Evolutionary conservation across 2,888 invertebrate genomes (phyloP), one percentile per base, ranked within the genome.

Genomic region (Chrysopilus asiliformis): DNA sequence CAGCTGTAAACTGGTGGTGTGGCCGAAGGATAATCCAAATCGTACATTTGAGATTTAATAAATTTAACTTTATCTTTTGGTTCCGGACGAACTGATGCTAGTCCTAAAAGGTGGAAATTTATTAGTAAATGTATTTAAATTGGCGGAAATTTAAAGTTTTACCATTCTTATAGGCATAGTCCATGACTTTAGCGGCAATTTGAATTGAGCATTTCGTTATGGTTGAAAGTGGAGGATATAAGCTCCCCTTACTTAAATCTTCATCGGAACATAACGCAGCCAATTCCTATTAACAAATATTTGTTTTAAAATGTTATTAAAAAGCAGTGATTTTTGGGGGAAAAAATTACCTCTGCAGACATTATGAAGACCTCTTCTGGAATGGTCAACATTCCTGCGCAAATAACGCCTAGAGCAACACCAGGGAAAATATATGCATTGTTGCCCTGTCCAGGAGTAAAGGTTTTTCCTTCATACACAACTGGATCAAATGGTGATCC

Each of bases 391-490:
- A 93, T 79, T 36, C 91, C 90, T 46, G 87, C 83, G 52, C 81
- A 79, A 47, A 95, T 78, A 38, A 84, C 79, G 43, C 86, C 97
- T 30, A 98, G 72, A 16, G 93, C 93, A 47, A 93, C 71, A 4
- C 95, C 98, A 13, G 98, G 97, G 74, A 93, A 94, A 62, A 95
- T 90, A 67, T 95, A 95, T 1, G 94, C 79, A 67, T 95, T 95
- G 67, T 95, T 95, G 41, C 98, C 98, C 65, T 99, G 98, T 0
- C 98, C 98, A 1, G 98, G 93, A 52, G 76, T 65, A 58, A 74
- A 80, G 7, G 76, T 76, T 57, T 82, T 78, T 1, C 87, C 90
- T 45, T 84, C 76, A 40, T 79, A 69, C 35, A 71, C 76, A 40
- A 91, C 86, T 1, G 89, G 83, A 33, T 77, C 74, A 66, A 98